Conservation (phyloP, 2,888 invertebrate genomes). For the Lamproptera curius region DNA sequence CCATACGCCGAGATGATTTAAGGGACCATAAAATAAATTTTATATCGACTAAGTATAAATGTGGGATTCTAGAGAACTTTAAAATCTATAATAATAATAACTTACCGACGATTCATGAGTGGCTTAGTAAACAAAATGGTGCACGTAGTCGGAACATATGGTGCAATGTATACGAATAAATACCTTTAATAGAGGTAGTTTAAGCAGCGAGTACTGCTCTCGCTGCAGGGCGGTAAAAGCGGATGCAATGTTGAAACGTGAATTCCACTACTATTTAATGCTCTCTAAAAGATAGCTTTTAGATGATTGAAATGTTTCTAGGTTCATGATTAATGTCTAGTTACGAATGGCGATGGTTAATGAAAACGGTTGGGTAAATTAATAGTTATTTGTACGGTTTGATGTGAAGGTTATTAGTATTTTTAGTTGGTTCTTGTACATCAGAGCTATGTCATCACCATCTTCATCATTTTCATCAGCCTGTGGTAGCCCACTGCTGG, state of each 20-base stretch:
- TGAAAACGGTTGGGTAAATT: slow-evolving; percentile 1
- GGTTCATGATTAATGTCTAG: slow-evolving; percentile 22
- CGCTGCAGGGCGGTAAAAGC: slow-evolving; percentile 17
- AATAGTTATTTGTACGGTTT: not conserved
- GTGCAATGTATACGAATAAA: slow-evolving; percentile 19
- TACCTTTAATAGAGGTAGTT: slow-evolving; percentile 18
- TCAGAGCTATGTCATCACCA: no score
- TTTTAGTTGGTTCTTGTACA: not conserved
- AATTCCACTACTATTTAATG: slow-evolving; percentile 35
- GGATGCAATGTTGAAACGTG: slow-evolving; percentile 31
- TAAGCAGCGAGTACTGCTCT: slow-evolving; percentile 1
- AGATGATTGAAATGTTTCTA: slow-evolving; percentile 45
- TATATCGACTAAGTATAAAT: no score
- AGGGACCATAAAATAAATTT: no score
- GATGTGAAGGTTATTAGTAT: not conserved
- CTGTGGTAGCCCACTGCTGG: no score
- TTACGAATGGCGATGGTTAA: not conserved
- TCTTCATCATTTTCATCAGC: no score
- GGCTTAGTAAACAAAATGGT: not conserved
- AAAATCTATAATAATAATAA: no score
- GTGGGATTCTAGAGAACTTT: not conserved
- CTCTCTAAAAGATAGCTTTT: slow-evolving; percentile 45
- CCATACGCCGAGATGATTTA: no score
- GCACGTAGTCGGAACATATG: slow-evolving; percentile 4
- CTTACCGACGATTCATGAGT: slow-evolving; percentile 1